These are phyloP conservation scores for Clistopyga incitator DNA, from an alignment of 2,888 invertebrate species.

Conservation along the genomic window DNA sequence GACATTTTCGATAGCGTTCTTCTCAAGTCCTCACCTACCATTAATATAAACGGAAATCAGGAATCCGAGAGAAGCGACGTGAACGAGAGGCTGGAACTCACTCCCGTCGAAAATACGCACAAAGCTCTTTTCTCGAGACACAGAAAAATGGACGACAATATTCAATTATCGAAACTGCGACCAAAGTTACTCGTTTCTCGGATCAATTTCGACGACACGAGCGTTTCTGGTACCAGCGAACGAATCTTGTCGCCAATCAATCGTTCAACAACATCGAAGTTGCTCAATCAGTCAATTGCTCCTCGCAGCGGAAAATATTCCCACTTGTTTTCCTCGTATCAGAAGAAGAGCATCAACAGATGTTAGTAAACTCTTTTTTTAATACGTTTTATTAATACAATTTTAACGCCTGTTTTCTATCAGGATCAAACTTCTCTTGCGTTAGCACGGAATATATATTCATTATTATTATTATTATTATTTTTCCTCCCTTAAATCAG, in stretches of 20 bases:
- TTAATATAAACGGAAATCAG: constrained; percentile 73
- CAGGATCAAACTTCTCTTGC: too few species aligned
- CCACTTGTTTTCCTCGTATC: constrained; percentile 74
- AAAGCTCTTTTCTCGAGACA: constrained; percentile 76
- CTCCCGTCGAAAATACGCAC: constrained; percentile 77
- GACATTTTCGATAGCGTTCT: constrained; percentile 72
- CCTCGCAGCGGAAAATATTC: constrained; percentile 76
- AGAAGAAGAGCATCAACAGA: constrained; percentile 34
- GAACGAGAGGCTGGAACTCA: constrained; percentile 75
- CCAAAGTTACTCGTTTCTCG: constrained; percentile 70
- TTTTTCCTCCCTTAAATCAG: too few species aligned
- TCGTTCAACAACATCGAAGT: constrained; percentile 56
- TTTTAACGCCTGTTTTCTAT: too few species aligned
- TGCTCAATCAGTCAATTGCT: constrained; percentile 53
- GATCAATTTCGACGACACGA: constrained; percentile 69
- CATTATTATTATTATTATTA: too few species aligned
- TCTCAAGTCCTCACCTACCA: constrained; percentile 77
- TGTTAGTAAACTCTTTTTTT: constrained; percentile 52
- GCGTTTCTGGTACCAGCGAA: constrained; percentile 57
- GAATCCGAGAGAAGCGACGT: constrained; percentile 67
- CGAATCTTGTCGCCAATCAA: constrained; percentile 50
- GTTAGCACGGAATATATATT: too few species aligned
- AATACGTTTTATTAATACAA: neutral
- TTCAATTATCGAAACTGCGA: constrained; percentile 63
- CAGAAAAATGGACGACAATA: constrained; percentile 63